Conservation (phyloP, 2,113 vertebrate species). For the Arvicanthis niloticus region DNA sequence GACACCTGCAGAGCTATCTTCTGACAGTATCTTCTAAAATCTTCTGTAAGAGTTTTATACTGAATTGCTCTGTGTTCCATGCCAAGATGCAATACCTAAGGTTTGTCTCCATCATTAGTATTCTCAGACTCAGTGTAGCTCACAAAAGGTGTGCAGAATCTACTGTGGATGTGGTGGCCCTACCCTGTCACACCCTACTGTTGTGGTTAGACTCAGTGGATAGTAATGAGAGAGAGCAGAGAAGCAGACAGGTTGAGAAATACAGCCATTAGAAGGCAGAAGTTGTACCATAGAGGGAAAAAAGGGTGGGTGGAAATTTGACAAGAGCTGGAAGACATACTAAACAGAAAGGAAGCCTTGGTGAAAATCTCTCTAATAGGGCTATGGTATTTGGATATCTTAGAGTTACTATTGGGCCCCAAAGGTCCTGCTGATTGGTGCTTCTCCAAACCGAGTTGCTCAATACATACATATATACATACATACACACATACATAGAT, state of each 20-base stretch:
- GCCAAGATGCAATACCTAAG: background rate
- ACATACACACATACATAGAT: too few species aligned
- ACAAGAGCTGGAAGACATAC: background rate
- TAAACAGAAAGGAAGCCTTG: background rate
- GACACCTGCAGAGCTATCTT: background rate
- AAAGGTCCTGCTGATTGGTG: background rate
- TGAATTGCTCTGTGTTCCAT: background rate
- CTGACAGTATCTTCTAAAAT: background rate
- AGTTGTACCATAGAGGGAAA: background rate
- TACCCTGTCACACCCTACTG: background rate
- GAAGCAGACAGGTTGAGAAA: background rate
- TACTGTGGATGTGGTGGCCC: background rate
- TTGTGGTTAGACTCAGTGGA: background rate
- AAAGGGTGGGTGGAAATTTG: background rate
- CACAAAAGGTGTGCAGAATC: background rate
- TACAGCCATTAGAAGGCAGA: background rate
- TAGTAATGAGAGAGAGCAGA: background rate
- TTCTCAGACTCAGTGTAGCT: background rate
- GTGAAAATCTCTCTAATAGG: background rate
- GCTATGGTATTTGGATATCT: background rate
- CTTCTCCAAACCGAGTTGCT: background rate
- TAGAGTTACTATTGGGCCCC: background rate
- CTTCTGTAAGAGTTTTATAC: background rate
- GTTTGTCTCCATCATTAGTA: background rate
- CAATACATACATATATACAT: too few species aligned